phyloP scores from a whole-genome alignment of 2,797 vertebrate species.

The Orestias chungarensis region DNA sequence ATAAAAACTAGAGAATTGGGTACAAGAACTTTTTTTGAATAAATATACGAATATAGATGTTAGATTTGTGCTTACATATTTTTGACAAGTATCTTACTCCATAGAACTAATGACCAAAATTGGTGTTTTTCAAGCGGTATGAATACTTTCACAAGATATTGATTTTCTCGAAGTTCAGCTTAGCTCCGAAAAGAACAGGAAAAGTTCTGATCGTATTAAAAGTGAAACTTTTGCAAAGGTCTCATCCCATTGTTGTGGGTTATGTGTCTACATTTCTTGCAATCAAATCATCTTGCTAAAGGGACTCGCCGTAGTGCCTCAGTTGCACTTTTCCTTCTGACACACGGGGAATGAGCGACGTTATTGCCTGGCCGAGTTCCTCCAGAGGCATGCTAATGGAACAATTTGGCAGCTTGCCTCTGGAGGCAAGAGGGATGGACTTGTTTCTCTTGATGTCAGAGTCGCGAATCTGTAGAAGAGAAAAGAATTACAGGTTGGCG shows the following conservation, averaged over 20 bases:
- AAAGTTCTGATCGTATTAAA: slow-evolving; percentile 49
- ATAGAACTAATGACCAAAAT: not conserved
- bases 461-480: slow-evolving; percentile 66
- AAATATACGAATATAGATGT: no score
- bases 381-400: slow-evolving; percentile 73
- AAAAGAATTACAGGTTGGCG: slow-evolving; percentile 74
- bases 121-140: not conserved
- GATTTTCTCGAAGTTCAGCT: slow-evolving; percentile 4
- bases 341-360: slow-evolving; percentile 64
- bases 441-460: slow-evolving; percentile 75
- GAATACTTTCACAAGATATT: slow-evolving; percentile 1
- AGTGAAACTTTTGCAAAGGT: slow-evolving; percentile 48
- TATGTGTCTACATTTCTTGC: slow-evolving; percentile 57
- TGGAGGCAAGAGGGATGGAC: slow-evolving; percentile 72
- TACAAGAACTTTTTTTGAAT: no score
- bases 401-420: slow-evolving; percentile 72
- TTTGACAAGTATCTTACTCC: no score
- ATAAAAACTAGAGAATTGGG: no score
- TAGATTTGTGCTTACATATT: no score
- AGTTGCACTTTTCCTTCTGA: slow-evolving; percentile 54
- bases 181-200: slow-evolving; percentile 32
- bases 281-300: slow-evolving; percentile 47
- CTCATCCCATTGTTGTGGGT: slow-evolving; percentile 40
- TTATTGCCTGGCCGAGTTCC: slow-evolving; percentile 66
- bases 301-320: slow-evolving; percentile 52